phyloP scores from a whole-genome alignment of 1,140 invertebrate genomes.

The Sycophaga agraensis region DNA sequence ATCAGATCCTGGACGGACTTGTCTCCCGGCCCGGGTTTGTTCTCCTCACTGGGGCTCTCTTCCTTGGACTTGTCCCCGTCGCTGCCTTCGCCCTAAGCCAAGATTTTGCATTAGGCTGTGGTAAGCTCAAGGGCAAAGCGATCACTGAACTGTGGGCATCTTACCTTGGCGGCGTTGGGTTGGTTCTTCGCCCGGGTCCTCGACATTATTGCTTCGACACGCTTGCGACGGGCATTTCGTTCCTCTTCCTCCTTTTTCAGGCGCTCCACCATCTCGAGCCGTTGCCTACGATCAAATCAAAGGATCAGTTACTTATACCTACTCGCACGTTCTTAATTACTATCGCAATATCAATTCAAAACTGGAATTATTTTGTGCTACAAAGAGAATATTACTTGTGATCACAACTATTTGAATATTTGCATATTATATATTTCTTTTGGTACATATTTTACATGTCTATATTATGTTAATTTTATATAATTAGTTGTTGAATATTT shows the following conservation, averaged over 20 bases:
- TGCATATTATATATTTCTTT: too few species aligned
- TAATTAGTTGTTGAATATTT: too few species aligned
- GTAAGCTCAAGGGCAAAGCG: not conserved
- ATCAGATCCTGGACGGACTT: slow-evolving; percentile 49
- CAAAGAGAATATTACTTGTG: too few species aligned
- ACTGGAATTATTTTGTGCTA: too few species aligned
- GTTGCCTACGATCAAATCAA: slow-evolving; percentile 57
- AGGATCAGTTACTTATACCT: too few species aligned
- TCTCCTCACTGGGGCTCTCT: slow-evolving; percentile 50
- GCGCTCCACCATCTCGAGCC: slow-evolving; percentile 73
- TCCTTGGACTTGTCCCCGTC: slow-evolving; percentile 54
- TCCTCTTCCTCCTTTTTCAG: slow-evolving; percentile 80
- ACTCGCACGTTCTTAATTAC: too few species aligned
- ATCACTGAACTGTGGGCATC: too few species aligned
- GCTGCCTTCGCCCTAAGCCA: slow-evolving; percentile 43
- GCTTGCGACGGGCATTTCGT: slow-evolving; percentile 71
- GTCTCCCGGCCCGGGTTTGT: slow-evolving; percentile 40
- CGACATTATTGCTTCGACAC: slow-evolving; percentile 82
- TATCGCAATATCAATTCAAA: too few species aligned
- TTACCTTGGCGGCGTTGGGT: slow-evolving; percentile 55
- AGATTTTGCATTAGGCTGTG: not conserved
- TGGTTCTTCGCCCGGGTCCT: slow-evolving; percentile 71
- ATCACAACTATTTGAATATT: too few species aligned
- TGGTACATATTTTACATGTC: too few species aligned
- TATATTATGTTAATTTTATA: too few species aligned